phyloP scores from a whole-genome alignment of 1,140 invertebrate genomes.

The Bombus pyrosoma region DNA sequence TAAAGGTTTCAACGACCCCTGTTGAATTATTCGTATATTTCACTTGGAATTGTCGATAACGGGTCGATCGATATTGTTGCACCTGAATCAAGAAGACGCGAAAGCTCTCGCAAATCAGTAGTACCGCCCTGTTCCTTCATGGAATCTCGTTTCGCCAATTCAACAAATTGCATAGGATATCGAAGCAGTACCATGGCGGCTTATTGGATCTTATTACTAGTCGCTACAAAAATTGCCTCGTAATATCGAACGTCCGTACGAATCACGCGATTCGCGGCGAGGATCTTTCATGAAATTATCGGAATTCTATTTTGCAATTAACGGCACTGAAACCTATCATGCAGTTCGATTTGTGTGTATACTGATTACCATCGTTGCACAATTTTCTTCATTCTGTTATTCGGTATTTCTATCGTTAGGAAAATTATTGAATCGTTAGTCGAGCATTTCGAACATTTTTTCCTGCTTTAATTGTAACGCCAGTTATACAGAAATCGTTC shows the following conservation, averaged over 20 bases:
- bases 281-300: slow-evolving; percentile 42
- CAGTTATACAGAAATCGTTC: not conserved
- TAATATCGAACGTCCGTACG: not conserved
- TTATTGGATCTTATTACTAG: slow-evolving; percentile 39
- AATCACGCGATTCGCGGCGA: not conserved
- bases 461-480: not conserved
- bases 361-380: not conserved
- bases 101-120: not conserved
- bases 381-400: not conserved
- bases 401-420: not conserved
- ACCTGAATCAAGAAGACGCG: not conserved
- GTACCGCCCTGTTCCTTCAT: not conserved
- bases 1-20: not conserved
- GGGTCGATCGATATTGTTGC: not conserved
- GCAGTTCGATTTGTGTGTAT: not conserved
- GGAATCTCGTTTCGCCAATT: slow-evolving; percentile 22
- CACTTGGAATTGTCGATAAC: not conserved
- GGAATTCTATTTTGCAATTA: slow-evolving; percentile 46
- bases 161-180: slow-evolving; percentile 28
- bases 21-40: slow-evolving; percentile 8
- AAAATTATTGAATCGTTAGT: not conserved
- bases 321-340: not conserved
- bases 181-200: not conserved
- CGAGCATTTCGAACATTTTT: not conserved
- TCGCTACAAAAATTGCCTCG: slow-evolving; percentile 23